A percentile compares a stretch with the other conserved stretches of the same genome.
These are phyloP conservation scores for Diarsia mendica DNA, from an alignment of 2,888 invertebrate genomes.

Conservation along the genomic window DNA sequence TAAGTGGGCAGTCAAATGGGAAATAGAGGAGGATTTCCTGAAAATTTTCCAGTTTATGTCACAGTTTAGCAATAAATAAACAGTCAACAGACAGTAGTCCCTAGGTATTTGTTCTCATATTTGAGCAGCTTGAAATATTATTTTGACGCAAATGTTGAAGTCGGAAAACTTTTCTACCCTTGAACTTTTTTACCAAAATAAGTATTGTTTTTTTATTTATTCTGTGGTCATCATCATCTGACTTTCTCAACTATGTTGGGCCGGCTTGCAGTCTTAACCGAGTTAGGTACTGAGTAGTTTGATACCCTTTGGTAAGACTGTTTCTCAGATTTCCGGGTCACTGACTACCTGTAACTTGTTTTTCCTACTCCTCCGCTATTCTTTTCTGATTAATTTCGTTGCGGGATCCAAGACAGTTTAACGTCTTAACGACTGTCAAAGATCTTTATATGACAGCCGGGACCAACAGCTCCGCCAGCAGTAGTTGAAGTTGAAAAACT, in stretches of 20 bases:
- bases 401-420: too few species aligned
- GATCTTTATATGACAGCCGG: too few species aligned
- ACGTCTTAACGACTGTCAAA: too few species aligned
- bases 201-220: neutral
- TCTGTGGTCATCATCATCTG: neutral
- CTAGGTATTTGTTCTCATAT: neutral
- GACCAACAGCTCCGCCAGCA: too few species aligned
- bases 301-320: too few species aligned
- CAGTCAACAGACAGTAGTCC: neutral
- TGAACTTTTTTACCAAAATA: neutral
- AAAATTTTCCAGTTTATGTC: neutral
- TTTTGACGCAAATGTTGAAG: neutral
- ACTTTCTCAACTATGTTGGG: too few species aligned
- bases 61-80: neutral
- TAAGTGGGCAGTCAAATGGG: slow-evolving; percentile 9
- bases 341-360: too few species aligned
- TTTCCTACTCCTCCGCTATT: too few species aligned
- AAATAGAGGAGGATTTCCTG: neutral
- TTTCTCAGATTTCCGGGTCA: too few species aligned
- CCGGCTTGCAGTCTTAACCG: too few species aligned
- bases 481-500: neutral
- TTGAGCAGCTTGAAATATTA: slow-evolving; percentile 1
- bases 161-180: neutral
- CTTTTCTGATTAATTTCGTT: too few species aligned
- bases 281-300: too few species aligned